Conservation (phyloP, 1,140 invertebrate genomes). For the Heliconius eleuchia region DNA sequence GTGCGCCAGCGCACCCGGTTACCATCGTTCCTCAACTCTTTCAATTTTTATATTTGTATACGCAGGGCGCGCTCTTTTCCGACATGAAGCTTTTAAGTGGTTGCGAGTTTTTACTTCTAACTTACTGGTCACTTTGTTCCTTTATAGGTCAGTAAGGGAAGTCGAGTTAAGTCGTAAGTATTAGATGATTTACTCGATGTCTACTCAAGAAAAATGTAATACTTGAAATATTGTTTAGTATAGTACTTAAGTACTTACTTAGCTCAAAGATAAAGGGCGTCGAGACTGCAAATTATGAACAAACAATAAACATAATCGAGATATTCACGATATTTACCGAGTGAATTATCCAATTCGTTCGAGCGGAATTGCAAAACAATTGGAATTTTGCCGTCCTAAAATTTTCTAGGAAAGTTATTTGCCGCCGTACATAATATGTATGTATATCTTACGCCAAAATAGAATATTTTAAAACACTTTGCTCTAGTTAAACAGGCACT, state of each 20-base stretch:
- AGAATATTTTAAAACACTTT: slow-evolving; percentile 53
- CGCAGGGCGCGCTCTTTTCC: slow-evolving; percentile 57
- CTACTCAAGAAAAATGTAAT: too few relatives aligned
- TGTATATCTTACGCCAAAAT: slow-evolving; percentile 40
- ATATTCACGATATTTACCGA: not conserved
- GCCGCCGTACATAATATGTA: not conserved
- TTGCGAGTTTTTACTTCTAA: not conserved
- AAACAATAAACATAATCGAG: not conserved
- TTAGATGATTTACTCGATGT: too few relatives aligned
- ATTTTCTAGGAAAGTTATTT: slow-evolving; percentile 19
- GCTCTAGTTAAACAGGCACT: slow-evolving; percentile 51
- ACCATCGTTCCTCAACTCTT: slow-evolving; percentile 56
- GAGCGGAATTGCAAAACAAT: not conserved
- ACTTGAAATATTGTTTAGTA: too few relatives aligned
- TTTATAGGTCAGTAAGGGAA: too few relatives aligned
- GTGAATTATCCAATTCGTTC: not conserved
- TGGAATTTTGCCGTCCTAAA: slow-evolving; percentile 10
- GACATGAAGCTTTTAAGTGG: slow-evolving; percentile 31
- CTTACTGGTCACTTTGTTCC: too few relatives aligned
- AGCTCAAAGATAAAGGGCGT: too few relatives aligned
- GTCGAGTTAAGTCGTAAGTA: too few relatives aligned
- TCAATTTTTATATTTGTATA: slow-evolving; percentile 69
- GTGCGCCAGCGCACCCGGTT: slow-evolving; percentile 53
- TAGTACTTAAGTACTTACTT: too few relatives aligned
- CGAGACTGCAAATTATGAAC: not conserved